Conservation (phyloP, 2,797 vertebrate genomes). For the Nannoperca australis region DNA sequence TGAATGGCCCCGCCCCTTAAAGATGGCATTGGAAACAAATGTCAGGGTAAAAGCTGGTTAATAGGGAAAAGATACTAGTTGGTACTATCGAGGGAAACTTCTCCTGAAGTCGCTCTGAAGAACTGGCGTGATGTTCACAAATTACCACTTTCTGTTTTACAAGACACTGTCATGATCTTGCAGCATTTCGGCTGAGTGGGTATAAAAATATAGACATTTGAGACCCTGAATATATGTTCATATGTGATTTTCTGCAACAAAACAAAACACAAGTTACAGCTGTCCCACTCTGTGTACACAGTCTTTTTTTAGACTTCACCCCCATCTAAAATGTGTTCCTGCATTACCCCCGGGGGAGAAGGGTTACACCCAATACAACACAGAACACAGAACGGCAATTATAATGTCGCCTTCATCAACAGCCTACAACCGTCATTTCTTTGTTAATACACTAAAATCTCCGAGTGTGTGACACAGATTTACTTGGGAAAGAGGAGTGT, state of each 20-base stretch:
- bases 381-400: slow-evolving; percentile 85
- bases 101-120: slow-evolving; percentile 65
- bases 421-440: slow-evolving; percentile 67
- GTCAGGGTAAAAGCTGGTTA: slow-evolving; percentile 76
- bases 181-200: slow-evolving; percentile 84
- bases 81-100: slow-evolving; percentile 65
- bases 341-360: slow-evolving; percentile 60
- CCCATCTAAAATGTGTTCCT: slow-evolving; percentile 74
- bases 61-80: slow-evolving; percentile 67
- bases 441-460: slow-evolving; percentile 81
- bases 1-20: slow-evolving; percentile 55
- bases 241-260: slow-evolving; percentile 80
- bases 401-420: slow-evolving; percentile 68
- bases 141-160: slow-evolving; percentile 78
- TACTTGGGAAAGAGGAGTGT: slow-evolving; percentile 66
- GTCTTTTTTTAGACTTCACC: slow-evolving; percentile 58
- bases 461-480: slow-evolving; percentile 77
- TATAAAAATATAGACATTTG: slow-evolving; percentile 89
- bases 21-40: slow-evolving; percentile 64
- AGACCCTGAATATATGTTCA: slow-evolving; percentile 87
- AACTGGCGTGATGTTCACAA: slow-evolving; percentile 73
- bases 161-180: slow-evolving; percentile 79
- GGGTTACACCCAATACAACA: slow-evolving; percentile 75
- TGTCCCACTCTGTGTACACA: slow-evolving; percentile 75
- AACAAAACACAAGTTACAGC: slow-evolving; percentile 80